phyloP scores from a whole-genome alignment of 1,140 invertebrate species.

The Diuraphis noxia region DNA sequence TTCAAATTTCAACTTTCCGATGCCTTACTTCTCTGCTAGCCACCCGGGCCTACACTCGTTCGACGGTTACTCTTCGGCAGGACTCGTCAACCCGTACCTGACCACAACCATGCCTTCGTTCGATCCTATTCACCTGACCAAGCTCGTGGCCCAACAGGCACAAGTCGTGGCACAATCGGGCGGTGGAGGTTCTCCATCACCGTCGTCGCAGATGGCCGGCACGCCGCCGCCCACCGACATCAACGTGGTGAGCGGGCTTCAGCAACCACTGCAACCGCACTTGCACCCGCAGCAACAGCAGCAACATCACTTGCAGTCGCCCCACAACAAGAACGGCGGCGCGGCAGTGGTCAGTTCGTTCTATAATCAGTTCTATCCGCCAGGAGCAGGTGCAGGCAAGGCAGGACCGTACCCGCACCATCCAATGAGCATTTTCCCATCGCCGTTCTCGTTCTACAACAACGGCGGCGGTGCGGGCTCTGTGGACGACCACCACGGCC shows the following conservation, averaged over 20 bases:
- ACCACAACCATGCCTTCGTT: constrained; percentile 35
- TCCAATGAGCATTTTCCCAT: constrained; percentile 39
- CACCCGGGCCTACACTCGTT: constrained; percentile 38
- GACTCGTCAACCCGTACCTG: constrained; percentile 33
- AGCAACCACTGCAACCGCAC: constrained; percentile 67
- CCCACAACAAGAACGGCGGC: constrained; percentile 57
- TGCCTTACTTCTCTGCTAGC: constrained; percentile 29
- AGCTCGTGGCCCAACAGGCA: constrained; percentile 30
- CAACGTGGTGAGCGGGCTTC: constrained; percentile 61
- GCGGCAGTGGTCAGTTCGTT: constrained; percentile 68
- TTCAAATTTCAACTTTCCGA: constrained; percentile 16
- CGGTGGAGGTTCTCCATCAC: background rate
- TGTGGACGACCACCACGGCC: background rate
- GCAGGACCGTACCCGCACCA: constrained; percentile 51
- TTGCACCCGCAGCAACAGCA: constrained; percentile 60
- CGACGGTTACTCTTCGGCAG: constrained; percentile 26
- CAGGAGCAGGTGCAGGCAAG: constrained; percentile 52
- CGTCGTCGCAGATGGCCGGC: background rate
- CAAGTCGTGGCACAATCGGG: background rate
- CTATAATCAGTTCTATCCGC: constrained; percentile 66
- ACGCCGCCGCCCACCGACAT: background rate
- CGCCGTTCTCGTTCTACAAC: constrained; percentile 50
- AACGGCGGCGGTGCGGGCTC: background rate
- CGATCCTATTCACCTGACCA: constrained; percentile 40
- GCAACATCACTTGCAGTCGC: constrained; percentile 37